Conservation (phyloP, 2,113 vertebrate species). For the Otolemur garnettii region DNA sequence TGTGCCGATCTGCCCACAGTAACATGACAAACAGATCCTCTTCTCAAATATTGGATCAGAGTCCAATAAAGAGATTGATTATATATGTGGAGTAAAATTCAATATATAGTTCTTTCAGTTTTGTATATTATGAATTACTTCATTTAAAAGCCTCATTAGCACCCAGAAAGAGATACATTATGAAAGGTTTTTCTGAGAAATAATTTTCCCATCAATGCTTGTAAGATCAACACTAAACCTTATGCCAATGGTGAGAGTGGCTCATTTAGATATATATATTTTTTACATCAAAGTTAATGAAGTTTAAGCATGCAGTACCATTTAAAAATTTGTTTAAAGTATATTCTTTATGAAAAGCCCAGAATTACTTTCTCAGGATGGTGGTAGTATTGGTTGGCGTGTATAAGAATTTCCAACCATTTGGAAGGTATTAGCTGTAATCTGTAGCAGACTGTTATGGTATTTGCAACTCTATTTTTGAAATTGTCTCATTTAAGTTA, state of each 20-base stretch:
- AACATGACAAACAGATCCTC: background rate
- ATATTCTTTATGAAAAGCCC: background rate
- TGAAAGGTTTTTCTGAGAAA: background rate
- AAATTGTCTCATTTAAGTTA: constrained; percentile 66
- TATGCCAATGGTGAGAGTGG: background rate
- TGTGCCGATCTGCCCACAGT: background rate
- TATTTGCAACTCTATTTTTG: constrained; percentile 68
- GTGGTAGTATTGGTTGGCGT: background rate
- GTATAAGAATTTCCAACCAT: constrained; percentile 12
- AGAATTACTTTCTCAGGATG: constrained; percentile 42
- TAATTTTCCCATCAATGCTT: background rate
- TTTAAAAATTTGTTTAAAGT: background rate
- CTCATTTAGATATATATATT: constrained; percentile 5
- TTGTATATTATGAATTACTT: background rate
- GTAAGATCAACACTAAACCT: background rate
- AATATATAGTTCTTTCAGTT: background rate
- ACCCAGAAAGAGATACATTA: background rate
- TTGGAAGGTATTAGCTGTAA: constrained; percentile 66
- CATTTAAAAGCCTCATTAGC: background rate
- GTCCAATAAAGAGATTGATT: background rate
- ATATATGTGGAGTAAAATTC: background rate
- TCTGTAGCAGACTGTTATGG: constrained; percentile 49
- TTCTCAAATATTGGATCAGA: background rate
- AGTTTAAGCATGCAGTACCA: background rate
- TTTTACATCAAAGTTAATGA: background rate